Evolutionary conservation across 2,888 invertebrate species (phyloP), one percentile per base, ranked within the genome.

Genomic region (Trichacis sp.): DNA sequence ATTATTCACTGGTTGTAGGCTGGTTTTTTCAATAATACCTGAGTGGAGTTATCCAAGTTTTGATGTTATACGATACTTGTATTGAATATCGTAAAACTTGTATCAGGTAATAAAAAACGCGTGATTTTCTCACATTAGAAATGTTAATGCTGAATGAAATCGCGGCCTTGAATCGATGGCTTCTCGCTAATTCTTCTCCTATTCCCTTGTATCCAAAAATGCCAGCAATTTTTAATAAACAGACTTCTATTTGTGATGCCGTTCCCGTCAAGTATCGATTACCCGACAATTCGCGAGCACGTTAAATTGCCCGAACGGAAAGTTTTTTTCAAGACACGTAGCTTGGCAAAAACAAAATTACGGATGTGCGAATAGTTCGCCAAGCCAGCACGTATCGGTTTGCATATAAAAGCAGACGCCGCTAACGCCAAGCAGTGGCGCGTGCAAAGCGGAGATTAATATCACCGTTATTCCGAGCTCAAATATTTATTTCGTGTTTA

Each of bases 401-500:
- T 51, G 55, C 56, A 52, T 55, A 60, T 57, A 56, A 62, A 57
- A 54, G 62, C 66, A 62, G 57, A 57, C 62, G 60, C 47, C 58
- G 54, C 63, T 45, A 63, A 55, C 46, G 48, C 45, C 53, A 58
- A 65, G 59, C 59, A 56, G 53, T 36, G 67, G 68, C 68, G 69
- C 73, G 74, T 72, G 73, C 75, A 78, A 76, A 79, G 76, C 76
- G 72, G 72, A 80, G 80, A 80, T 78, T 80, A 78, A 79, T 79
- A 78, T 77, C 78, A 68, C 71, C 72, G 76, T 78, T 79, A 81
- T 79, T 79, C 75, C 76, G 74, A 78, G 76, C 74, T 69, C 73
- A 81, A 79, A 81, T 81, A 80, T 80, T 81, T 80, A 80, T 79
- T 79, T 77, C 76, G 76, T 70, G 78, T 75, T 77, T 77, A 80